Evolutionary conservation across 2,113 vertebrate genomes (phyloP).

Genomic region (Pachyramphus minor): DNA sequence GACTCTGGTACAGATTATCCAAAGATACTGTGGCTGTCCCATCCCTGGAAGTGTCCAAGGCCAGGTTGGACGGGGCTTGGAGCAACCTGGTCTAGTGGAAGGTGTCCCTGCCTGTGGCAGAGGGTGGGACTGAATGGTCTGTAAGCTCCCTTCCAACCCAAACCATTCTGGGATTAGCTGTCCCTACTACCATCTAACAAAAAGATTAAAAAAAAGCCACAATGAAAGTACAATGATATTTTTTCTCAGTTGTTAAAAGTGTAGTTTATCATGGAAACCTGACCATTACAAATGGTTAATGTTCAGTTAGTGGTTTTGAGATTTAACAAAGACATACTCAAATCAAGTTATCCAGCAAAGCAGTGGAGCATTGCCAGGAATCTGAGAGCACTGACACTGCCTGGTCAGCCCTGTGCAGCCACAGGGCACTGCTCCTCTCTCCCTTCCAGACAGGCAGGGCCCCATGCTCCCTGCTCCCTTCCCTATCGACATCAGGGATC

Average conservation of each 20-base stretch:
- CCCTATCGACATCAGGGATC: rapidly evolving
- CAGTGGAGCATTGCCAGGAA: neutral
- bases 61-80: rapidly evolving
- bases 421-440: neutral
- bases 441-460: neutral
- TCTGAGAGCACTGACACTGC: neutral
- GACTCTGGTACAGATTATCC: neutral
- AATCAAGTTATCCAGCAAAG: neutral
- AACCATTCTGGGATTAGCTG: neutral
- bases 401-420: neutral
- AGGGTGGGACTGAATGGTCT: neutral
- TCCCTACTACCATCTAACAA: neutral
- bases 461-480: neutral
- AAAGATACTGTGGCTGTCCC: neutral
- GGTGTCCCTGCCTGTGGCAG: neutral
- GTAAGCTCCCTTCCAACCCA: neutral
- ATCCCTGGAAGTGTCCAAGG: neutral
- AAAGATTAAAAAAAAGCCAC: neutral
- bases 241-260: neutral
- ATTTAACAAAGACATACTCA: neutral
- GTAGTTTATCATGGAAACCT: neutral
- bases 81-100: rapidly evolving
- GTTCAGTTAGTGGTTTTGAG: neutral
- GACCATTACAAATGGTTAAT: neutral
- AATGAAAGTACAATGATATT: neutral